phyloP scores from a whole-genome alignment of 2,888 invertebrate genomes.

The Hydriomena furcata region DNA sequence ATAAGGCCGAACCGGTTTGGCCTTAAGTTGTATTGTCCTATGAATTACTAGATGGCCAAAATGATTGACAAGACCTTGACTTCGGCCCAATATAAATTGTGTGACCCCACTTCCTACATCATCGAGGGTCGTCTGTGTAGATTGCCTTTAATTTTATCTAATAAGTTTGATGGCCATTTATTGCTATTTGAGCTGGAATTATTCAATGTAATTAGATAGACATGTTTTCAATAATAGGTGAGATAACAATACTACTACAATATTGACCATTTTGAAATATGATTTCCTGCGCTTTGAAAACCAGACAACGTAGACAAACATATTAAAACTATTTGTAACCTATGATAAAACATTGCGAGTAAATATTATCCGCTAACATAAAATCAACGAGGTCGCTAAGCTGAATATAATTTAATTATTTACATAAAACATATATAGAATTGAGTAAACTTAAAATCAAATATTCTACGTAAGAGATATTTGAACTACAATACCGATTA shows the following conservation, averaged over 20 bases:
- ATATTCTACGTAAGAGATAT: no score
- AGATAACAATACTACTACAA: background rate
- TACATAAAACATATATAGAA: no score
- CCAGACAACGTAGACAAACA: conserved; percentile 17
- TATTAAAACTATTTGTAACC: conserved; percentile 5
- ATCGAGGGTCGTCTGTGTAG: conserved; percentile 68
- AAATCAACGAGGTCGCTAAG: conserved; percentile 15
- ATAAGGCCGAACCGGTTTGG: conserved; percentile 57
- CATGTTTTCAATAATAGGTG: background rate
- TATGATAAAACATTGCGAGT: conserved; percentile 8
- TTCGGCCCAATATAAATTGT: conserved; percentile 76
- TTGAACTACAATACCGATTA: no score
- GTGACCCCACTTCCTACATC: conserved; percentile 77
- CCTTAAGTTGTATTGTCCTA: conserved; percentile 74
- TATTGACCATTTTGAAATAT: conserved; percentile 26
- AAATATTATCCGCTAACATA: conserved; percentile 17
- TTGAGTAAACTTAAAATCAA: no score
- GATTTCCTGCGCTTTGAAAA: conserved; percentile 33
- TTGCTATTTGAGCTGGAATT: conserved; percentile 4
- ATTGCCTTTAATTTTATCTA: conserved; percentile 60
- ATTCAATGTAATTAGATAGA: conserved; percentile 1
- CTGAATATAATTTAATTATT: background rate
- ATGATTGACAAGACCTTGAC: conserved; percentile 79
- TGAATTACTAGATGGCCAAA: conserved; percentile 73
- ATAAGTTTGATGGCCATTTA: conserved; percentile 49